These are phyloP conservation scores for Onthophagus sagittarius DNA, from an alignment of 2,888 invertebrate genomes.

Conservation along the genomic window DNA sequence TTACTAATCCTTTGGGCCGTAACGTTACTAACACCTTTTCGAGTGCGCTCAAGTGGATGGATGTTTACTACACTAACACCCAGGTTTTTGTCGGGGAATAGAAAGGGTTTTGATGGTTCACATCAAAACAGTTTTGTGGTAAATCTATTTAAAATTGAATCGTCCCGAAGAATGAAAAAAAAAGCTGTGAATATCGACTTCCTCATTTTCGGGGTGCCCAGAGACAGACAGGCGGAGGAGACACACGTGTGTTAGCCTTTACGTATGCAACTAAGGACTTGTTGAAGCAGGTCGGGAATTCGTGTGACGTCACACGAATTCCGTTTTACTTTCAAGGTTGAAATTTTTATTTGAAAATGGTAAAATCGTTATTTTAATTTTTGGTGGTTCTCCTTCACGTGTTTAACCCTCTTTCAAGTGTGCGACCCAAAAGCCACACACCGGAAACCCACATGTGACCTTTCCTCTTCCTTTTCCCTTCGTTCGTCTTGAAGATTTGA, in stretches of 20 bases:
- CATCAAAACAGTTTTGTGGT: neutral
- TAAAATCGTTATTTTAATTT: neutral
- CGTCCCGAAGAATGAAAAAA: neutral
- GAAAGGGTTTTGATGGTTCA: neutral
- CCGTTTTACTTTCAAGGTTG: neutral
- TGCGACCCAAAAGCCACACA: slow-evolving; percentile 2
- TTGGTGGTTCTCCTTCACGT: neutral
- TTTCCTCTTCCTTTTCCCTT: neutral
- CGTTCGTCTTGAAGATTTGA: neutral
- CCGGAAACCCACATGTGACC: slow-evolving; percentile 10
- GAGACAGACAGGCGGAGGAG: neutral
- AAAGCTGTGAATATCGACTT: neutral
- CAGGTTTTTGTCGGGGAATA: neutral
- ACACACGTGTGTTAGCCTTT: neutral
- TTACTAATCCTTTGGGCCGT: neutral
- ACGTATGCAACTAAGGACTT: neutral
- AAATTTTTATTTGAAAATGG: neutral
- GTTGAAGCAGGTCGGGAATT: neutral
- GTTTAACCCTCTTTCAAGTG: neutral
- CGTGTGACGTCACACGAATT: neutral
- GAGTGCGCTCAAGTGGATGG: neutral
- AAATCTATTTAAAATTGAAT: neutral
- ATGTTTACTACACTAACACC: neutral
- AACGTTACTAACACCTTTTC: neutral
- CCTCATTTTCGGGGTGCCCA: neutral